A percentile compares a stretch with the other conserved stretches of the same genome.
Evolutionary conservation across 53 echinoderm and acorn worm species (phyloP).

Genomic region (Patiria pectinifera): DNA sequence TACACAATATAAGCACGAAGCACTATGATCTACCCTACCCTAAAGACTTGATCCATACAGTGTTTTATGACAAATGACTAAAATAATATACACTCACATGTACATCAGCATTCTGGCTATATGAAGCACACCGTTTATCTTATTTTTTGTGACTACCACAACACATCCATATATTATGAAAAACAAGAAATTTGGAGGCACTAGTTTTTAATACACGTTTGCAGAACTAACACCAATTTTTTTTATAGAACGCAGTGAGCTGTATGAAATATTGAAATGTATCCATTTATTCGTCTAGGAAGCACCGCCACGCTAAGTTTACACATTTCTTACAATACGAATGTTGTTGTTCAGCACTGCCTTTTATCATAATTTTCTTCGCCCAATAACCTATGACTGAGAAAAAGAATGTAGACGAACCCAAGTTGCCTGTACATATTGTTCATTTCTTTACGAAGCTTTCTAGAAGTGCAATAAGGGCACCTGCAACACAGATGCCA

Average conservation of each 20-base stretch:
- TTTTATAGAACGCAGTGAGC: background rate
- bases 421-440: no score
- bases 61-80: slow-evolving; percentile 28
- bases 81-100: slow-evolving; percentile 62
- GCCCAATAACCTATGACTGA: no score
- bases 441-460: no score
- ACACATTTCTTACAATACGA: no score
- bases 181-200: slow-evolving; percentile 15
- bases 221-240: background rate
- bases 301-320: background rate
- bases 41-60: slow-evolving; percentile 14
- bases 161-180: background rate
- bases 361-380: background rate
- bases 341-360: background rate
- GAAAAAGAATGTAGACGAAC: no score
- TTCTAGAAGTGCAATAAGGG: no score
- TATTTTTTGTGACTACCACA: slow-evolving; percentile 1
- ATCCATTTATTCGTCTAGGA: background rate
- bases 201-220: background rate
- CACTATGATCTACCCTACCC: slow-evolving; percentile 36
- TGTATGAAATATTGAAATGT: background rate
- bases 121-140: slow-evolving; percentile 36
- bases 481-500: no score
- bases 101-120: slow-evolving; percentile 64
- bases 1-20: slow-evolving; percentile 38